Conservation (phyloP, 1,140 invertebrate genomes). For the Berghia stephanieae region DNA sequence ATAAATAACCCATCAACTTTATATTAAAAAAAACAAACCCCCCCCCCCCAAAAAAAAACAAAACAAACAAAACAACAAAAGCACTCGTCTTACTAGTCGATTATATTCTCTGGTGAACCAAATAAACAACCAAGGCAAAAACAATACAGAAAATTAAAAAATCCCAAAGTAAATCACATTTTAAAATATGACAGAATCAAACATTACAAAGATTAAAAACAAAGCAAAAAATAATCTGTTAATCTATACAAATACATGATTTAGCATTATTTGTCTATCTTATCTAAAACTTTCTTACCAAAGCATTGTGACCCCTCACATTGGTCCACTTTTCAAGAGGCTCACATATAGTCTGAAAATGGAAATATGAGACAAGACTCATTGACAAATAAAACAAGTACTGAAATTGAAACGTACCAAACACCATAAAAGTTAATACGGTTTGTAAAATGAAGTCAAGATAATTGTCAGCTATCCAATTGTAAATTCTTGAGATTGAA, state of each 20-base stretch:
- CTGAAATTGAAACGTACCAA: no score
- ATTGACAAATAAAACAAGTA: neutral
- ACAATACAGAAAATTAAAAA: neutral
- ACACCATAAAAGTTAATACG: no score
- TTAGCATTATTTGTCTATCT: neutral
- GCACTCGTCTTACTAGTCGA: no score
- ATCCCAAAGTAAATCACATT: neutral
- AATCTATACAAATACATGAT: neutral
- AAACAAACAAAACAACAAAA: no score
- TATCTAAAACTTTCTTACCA: conserved; percentile 47
- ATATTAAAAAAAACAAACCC: conserved; percentile 3
- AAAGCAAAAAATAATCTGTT: neutral
- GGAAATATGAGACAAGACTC: neutral
- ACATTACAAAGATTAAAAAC: no score
- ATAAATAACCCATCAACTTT: neutral
- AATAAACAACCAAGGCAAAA: no score
- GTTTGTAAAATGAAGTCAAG: no score
- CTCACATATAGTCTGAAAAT: conserved; percentile 58
- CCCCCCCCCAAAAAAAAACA: no score
- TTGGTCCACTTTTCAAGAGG: conserved; percentile 64
- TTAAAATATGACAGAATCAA: neutral
- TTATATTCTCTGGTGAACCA: no score
- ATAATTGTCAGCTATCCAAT: neutral
- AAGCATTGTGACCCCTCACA: conserved; percentile 63
- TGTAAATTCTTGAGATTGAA: neutral